Base-by-base conservation (phyloP, 2,113 vertebrate genomes). In the Hystrix brachyura region DNA sequence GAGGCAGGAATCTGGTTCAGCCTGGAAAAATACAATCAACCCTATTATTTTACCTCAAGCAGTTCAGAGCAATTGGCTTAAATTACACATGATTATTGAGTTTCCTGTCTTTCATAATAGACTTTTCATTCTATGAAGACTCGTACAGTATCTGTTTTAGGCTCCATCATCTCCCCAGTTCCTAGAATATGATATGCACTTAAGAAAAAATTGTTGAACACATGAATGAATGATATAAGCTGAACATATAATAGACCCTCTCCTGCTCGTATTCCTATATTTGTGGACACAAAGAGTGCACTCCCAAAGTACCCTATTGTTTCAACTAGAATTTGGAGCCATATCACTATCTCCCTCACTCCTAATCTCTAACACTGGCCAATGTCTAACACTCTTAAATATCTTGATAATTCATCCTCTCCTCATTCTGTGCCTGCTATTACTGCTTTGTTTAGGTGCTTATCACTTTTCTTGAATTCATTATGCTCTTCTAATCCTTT, bases 401-500 rank as follows among this genome's bases (percentile, higher is more conserved):
- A 78, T 48, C n/a, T 57, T 60, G 15, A 89, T n/a, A 97, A 60
- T 85, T 71, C 10, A 71, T 60, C 10, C 8, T 21, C 23, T 84
- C 5, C 19, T 92, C 25, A 87, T 29, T 85, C 9, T 43, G 5
- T 76, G 12, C 8, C 7, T 72, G 74, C 32, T 53, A 32, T 87
- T 76, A 87, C 76, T 85, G 59, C 51, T 85, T 90, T 92, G 60
- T 95, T 95, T 96, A 76, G 18, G 7, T 76, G 84, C 81, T 94
- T 83, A 15, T 46, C 79, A 83, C 43, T 89, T 91, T 92, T 62
- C 14, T 67, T 86, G n/a, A 91, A 92, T 74, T 95, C 80, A 87
- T 96, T 91, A 89, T 71, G 67, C 67, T 43, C 32, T 57, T 81
- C 69, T 80, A 95, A 90, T 93, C 74, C 67, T 93, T 94, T 86